Evolutionary conservation across 2,888 invertebrate genomes (phyloP).

Genomic region (Amphipoea lucens): DNA sequence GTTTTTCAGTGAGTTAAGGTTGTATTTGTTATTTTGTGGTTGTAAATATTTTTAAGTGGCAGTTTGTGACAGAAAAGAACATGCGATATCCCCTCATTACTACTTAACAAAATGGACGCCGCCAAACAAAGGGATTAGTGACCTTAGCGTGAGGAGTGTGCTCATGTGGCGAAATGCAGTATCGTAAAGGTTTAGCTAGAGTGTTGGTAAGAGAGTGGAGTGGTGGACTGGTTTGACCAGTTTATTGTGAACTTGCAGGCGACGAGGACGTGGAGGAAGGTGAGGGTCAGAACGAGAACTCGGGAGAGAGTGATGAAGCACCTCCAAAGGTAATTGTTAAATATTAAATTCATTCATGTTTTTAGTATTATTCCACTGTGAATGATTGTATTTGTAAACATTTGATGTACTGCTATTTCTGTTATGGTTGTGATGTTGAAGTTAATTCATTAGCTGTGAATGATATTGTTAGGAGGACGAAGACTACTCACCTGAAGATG

Average conservation of each 20-base stretch:
- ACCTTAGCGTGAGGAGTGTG: slow-evolving; percentile 89
- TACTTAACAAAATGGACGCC: slow-evolving; percentile 95
- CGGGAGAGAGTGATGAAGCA: slow-evolving; percentile 93
- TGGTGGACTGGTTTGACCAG: slow-evolving; percentile 84
- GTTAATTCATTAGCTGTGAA: slow-evolving; percentile 38
- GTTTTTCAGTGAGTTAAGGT: slow-evolving; percentile 71
- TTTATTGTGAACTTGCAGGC: slow-evolving; percentile 86
- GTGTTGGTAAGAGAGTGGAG: slow-evolving; percentile 74
- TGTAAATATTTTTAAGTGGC: slow-evolving; percentile 90
- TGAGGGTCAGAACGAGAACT: slow-evolving; percentile 92
- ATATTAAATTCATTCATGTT: slow-evolving; percentile 53
- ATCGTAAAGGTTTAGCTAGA: slow-evolving; percentile 74
- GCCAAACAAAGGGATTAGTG: slow-evolving; percentile 94
- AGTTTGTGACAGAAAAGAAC: slow-evolving; percentile 91
- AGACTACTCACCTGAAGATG: slow-evolving; percentile 96
- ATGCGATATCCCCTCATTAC: slow-evolving; percentile 93
- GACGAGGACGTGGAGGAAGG: slow-evolving; percentile 94
- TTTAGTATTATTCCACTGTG: slow-evolving; percentile 47
- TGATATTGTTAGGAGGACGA: slow-evolving; percentile 92
- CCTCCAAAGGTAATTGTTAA: slow-evolving; percentile 88
- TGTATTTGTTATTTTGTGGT: slow-evolving; percentile 85
- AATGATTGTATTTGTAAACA: slow-evolving; percentile 64
- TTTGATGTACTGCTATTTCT: slow-evolving; percentile 51
- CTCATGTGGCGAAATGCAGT: slow-evolving; percentile 75
- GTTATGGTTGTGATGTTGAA: slow-evolving; percentile 46